Percentiles rank a stretch among this genome's conserved stretches.
Conservation (phyloP, 2,113 vertebrate genomes). For the Micromys minutus region DNA sequence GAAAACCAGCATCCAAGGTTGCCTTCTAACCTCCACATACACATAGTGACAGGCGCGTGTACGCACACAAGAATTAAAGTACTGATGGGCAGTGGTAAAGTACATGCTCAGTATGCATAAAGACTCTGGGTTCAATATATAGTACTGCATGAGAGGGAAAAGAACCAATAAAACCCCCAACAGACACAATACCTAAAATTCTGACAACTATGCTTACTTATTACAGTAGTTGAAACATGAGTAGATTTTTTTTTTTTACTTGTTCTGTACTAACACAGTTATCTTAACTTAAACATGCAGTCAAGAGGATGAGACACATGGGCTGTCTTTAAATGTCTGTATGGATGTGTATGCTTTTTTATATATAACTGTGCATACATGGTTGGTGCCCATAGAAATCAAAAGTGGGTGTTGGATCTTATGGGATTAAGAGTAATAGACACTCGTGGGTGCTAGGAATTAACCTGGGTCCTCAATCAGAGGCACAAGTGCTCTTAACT, state of each 20-base stretch:
- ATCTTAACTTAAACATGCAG: background rate
- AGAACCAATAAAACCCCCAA: background rate
- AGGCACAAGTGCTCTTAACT: background rate
- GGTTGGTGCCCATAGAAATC: background rate
- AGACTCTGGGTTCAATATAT: background rate
- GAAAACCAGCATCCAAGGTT: background rate
- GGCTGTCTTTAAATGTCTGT: background rate
- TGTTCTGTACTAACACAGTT: background rate
- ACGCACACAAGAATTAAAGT: too few species aligned
- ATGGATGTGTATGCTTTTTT: background rate
- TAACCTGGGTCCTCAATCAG: background rate
- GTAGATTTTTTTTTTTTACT: constrained; percentile 1
- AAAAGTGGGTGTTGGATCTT: background rate
- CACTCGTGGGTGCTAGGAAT: background rate
- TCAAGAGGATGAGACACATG: background rate
- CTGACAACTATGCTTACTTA: background rate
- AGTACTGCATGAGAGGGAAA: background rate
- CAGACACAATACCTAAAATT: background rate
- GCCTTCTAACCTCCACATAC: background rate
- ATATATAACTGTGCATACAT: background rate
- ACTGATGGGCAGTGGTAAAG: background rate
- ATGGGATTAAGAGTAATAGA: background rate
- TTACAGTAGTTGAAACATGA: background rate
- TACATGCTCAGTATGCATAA: background rate
- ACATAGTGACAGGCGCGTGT: background rate